Evolutionary conservation across 2,888 invertebrate species (phyloP).

Genomic region (Unio pictorum): DNA sequence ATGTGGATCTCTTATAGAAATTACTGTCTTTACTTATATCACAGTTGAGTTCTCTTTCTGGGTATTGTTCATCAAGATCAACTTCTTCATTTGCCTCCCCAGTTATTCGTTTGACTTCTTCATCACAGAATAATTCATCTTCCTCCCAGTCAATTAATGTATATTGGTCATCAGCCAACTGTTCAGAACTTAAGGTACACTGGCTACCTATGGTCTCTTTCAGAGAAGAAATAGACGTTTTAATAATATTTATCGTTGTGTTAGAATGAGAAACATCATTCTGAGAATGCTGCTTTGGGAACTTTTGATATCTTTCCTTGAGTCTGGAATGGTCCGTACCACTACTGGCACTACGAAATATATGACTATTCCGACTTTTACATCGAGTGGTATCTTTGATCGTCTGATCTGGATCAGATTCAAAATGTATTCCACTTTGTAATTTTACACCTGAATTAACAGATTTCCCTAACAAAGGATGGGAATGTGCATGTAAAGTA

Average conservation of each 20-base stretch:
- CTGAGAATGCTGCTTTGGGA: constrained; percentile 6
- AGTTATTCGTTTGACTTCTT: constrained; percentile 62
- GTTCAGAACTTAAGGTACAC: constrained; percentile 19
- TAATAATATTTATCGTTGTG: no score
- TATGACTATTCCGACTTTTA: constrained; percentile 11
- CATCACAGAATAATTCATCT: constrained; percentile 63
- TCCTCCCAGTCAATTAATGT: constrained; percentile 60
- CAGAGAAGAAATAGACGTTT: no score
- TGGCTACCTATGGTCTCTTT: no score
- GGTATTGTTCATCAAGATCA: neutral
- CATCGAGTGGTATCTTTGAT: constrained; percentile 5
- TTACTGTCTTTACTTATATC: neutral
- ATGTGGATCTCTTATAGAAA: neutral
- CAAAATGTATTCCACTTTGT: constrained; percentile 1
- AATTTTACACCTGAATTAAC: constrained; percentile 4
- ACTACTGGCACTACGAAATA: no score
- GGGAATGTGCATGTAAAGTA: constrained; percentile 34
- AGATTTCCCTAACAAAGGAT: constrained; percentile 38
- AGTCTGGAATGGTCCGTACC: no score
- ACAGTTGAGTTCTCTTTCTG: neutral
- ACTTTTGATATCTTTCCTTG: no score
- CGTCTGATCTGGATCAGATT: constrained; percentile 6
- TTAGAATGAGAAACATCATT: constrained; percentile 2
- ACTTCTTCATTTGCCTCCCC: constrained; percentile 31
- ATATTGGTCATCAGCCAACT: constrained; percentile 52